These are phyloP conservation scores for Saimiri boliviensis DNA, from an alignment of 2,113 vertebrate genomes.

Conservation along the genomic window DNA sequence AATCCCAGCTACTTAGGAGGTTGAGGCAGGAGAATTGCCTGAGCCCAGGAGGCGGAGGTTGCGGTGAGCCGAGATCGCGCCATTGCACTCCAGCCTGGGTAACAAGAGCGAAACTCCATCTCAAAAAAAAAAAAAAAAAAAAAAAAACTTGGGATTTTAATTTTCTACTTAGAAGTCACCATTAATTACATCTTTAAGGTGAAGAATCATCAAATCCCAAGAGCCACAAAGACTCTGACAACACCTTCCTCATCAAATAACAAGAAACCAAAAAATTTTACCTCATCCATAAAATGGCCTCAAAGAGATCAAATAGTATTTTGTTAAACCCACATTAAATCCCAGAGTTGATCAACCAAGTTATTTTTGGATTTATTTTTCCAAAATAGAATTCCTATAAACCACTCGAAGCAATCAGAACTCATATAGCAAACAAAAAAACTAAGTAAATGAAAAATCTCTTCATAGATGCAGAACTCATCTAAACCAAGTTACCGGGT, in stretches of 20 bases:
- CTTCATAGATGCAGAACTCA: neutral
- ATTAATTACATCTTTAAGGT: neutral
- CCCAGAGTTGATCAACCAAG: neutral
- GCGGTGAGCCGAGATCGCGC: too few species aligned
- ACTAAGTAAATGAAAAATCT: conserved; percentile 6
- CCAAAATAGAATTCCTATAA: neutral
- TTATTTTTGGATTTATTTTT: conserved; percentile 38
- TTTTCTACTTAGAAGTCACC: neutral
- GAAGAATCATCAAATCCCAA: neutral
- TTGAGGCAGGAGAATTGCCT: too few species aligned
- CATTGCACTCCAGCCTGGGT: too few species aligned
- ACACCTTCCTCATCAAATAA: neutral
- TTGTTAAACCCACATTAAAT: neutral
- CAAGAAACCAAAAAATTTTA: conserved; percentile 23
- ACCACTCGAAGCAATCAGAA: conserved; percentile 7
- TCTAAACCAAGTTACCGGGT: neutral
- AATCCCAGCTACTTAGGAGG: too few species aligned
- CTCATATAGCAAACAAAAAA: neutral
- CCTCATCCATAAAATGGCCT: neutral
- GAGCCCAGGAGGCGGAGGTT: too few species aligned
- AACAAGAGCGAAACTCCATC: too few species aligned
- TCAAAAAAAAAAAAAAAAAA: too few species aligned
- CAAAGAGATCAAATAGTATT: neutral
- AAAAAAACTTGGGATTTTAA: neutral
- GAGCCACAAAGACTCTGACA: neutral